Base-by-base conservation (phyloP, 2,113 vertebrate species). In the Ailuropoda melanoleuca region DNA sequence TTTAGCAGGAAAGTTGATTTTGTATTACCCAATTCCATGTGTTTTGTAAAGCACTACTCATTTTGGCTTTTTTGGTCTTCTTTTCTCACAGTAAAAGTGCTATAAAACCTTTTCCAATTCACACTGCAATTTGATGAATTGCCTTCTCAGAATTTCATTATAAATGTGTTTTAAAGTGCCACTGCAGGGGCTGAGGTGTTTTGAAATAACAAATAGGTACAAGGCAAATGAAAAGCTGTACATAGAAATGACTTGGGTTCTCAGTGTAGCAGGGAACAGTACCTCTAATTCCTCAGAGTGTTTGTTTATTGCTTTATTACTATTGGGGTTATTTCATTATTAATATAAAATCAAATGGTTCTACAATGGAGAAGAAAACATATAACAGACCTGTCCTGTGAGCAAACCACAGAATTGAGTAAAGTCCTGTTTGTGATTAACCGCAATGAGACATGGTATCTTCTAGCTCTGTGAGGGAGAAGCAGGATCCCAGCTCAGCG, bases 81-180 rank as follows among this genome's bases (percentile, higher is more conserved):
- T 84, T 94, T 86, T 89, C 95, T 97, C 68, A 90, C 58, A 55
- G 15, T 93, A 75, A 88, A 95, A 92, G 68, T 92, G 18, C 83
- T 81, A 85, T 95, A 88, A 92, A 97, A 97, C 64, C 96, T 90
- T 62, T 53, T 94, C 39, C 78, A 94, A 74, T 97, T 87, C 87
- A 93, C 96, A 87, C 82, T 98, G 96, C 94, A 85, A 83, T 97
- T 97, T 98, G 77, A 91, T 98, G 56, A 68, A 74, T 98, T 98
- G 83, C 96, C 86, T 97, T 93, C 90, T 90, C 74, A 72, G 55
- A 64, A 60, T 97, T 95, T 97, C 94, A 96, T 97, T 92, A 78
- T 74, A 29, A 92, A 87, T 70, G 85, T 95, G 86, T 95, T 93
- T 90, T 87, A 87, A 95, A 87, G 93, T 86, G 86, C 53, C 43